Evolutionary conservation across 2,888 invertebrate species (phyloP), one percentile per base, ranked within the genome.

Genomic region (Eupithecia tripunctaria): DNA sequence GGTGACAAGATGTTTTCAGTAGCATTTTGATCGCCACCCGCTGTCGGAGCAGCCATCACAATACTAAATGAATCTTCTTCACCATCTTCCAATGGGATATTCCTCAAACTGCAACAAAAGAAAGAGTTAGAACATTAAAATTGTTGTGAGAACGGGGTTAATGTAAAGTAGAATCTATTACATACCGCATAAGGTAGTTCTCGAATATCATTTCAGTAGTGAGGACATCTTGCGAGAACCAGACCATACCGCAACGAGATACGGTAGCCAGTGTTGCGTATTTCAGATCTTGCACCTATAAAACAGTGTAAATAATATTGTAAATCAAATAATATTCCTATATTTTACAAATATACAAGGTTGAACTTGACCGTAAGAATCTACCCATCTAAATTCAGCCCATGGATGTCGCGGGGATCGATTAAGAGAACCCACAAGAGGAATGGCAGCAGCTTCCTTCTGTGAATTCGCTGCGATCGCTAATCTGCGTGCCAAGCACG

Each of bases 211-310:
- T 99, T 91, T 99, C 99, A 0, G 98, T 98, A 0, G 99, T 98
- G 8, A 99, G 96, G 0, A 99, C 99, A 90, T 99, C 99, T 89
- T 99, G 99, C 14, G 99, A 99, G 96, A 99, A 99, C 99, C 99
- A 99, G 62, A 99, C 99, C 99, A 99, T 99, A 79, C 99, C 99
- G 89, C 99, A 99, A 91, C 99, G 98, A 7, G 99, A 99, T 0
- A 99, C 99, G 0, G 99, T 99, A 25, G 99, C 99, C 79, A 99
- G 95, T 0, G 99, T 99, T 0, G 99, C 99, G 90, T 98, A 99
- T 90, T 98, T 98, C 85, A 99, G 92, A 93, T 99, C 99, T 96
- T 99, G 99, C 10, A 95, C 95, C 95, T 95, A 77, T 60, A 80
- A 78, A 69, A n/a, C 56, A 59, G 15, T 12, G 12, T 66, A 66